Percentiles rank a stretch among this genome's conserved stretches.
These are phyloP conservation scores for Solen grandis DNA, from an alignment of 1,140 invertebrate genomes.

Conservation along the genomic window DNA sequence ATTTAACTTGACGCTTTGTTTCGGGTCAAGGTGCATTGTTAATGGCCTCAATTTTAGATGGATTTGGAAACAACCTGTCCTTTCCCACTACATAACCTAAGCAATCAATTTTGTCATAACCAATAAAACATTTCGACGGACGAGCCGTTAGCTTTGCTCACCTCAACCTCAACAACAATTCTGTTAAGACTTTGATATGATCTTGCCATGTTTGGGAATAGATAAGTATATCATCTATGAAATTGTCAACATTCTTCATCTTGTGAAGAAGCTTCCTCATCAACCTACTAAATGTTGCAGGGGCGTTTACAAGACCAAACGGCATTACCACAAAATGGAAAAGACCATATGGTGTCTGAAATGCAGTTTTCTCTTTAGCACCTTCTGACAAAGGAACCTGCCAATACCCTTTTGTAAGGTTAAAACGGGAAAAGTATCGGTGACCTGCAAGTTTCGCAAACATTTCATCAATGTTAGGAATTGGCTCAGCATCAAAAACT, in stretches of 20 bases:
- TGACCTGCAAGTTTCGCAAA: conserved; percentile 30
- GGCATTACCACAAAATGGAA: conserved; percentile 41
- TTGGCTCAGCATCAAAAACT: conserved; percentile 54
- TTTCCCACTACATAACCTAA: neutral
- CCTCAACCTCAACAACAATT: neutral
- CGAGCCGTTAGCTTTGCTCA: conserved; percentile 24
- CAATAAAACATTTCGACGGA: conserved; percentile 38
- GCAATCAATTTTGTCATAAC: neutral
- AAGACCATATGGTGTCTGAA: conserved; percentile 5
- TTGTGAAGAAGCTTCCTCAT: conserved; percentile 43
- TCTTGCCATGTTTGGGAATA: conserved; percentile 25
- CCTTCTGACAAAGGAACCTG: conserved; percentile 22
- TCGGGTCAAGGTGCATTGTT: conserved; percentile 3
- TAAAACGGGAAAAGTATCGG: conserved; percentile 23
- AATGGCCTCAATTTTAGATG: conserved; percentile 39
- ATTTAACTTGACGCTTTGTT: conserved; percentile 67
- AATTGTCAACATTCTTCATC: conserved; percentile 19
- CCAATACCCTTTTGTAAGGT: conserved; percentile 55
- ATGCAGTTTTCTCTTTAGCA: conserved; percentile 38
- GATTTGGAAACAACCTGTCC: neutral
- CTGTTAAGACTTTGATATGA: conserved; percentile 17
- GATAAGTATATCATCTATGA: conserved; percentile 47
- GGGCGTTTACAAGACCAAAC: conserved; percentile 44
- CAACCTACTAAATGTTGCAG: conserved; percentile 45
- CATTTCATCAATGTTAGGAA: conserved; percentile 55